These are phyloP conservation scores for Eudasyphora cyanicolor DNA, from an alignment of 2,888 invertebrate genomes.

Conservation along the genomic window DNA sequence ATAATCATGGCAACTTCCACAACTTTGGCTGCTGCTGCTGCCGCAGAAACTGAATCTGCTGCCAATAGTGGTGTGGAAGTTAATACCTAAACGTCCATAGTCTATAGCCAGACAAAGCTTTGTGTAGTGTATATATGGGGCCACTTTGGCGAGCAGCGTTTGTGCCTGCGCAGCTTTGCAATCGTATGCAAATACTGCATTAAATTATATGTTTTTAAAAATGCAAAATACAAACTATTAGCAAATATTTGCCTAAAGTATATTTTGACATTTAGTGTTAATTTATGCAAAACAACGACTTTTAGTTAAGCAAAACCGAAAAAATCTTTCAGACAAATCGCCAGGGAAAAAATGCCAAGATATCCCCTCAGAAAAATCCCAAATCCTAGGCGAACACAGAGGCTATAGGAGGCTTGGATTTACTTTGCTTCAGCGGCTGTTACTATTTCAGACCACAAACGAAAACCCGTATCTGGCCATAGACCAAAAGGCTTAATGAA, in stretches of 20 bases:
- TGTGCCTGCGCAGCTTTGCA: background rate
- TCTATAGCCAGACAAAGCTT: too few relatives aligned
- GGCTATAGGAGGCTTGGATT: background rate
- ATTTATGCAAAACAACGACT: conserved; percentile 61
- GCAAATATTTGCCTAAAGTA: conserved; percentile 66
- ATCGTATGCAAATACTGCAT: conserved; percentile 33
- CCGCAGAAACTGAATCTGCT: conserved; percentile 26
- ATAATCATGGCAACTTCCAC: conserved; percentile 8
- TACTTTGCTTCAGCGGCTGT: background rate
- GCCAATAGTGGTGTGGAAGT: conserved; percentile 37
- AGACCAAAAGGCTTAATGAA: conserved; percentile 27
- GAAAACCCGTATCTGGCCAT: background rate
- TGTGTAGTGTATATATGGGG: background rate
- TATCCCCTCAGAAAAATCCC: background rate
- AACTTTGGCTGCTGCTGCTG: background rate
- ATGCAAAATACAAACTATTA: conserved; percentile 66
- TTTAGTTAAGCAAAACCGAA: conserved; percentile 26
- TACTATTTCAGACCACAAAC: background rate
- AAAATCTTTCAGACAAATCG: background rate
- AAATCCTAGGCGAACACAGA: background rate
- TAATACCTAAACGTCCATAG: too few relatives aligned
- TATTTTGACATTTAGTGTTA: conserved; percentile 66
- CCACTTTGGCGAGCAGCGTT: background rate
- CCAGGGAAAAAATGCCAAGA: background rate
- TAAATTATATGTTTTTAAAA: conserved; percentile 65